Conservation (phyloP, 1,140 invertebrate genomes). For the Scaptomyza graminum region DNA sequence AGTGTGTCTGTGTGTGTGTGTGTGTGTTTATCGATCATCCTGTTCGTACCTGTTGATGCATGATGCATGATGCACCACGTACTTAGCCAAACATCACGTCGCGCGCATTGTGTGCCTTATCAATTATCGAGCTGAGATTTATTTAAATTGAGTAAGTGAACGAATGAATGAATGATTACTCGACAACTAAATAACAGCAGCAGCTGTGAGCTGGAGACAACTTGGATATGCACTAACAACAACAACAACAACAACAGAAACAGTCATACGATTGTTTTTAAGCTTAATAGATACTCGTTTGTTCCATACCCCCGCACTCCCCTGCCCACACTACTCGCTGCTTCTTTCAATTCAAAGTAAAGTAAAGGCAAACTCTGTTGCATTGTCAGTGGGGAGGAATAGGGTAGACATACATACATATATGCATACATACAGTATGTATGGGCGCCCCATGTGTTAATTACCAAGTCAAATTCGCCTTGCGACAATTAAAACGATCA, state of each 20-base stretch:
- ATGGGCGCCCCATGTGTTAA: slow-evolving; percentile 67
- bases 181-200: slow-evolving; percentile 32
- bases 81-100: slow-evolving; percentile 27
- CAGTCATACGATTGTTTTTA: slow-evolving; percentile 13
- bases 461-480: slow-evolving; percentile 77
- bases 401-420: too few relatives aligned
- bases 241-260: slow-evolving; percentile 19
- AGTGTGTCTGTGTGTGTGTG: neutral
- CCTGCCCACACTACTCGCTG: neutral
- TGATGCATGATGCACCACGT: slow-evolving; percentile 18
- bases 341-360: slow-evolving; percentile 5
- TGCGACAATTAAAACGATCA: slow-evolving; percentile 64
- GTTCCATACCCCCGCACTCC: neutral
- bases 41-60: slow-evolving; percentile 22
- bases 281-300: slow-evolving; percentile 8
- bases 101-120: slow-evolving; percentile 41
- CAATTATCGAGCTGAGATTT: slow-evolving; percentile 17
- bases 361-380: neutral
- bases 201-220: slow-evolving; percentile 10
- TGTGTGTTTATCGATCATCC: slow-evolving; percentile 16
- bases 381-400: too few relatives aligned
- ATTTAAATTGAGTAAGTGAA: slow-evolving; percentile 13
- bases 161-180: slow-evolving; percentile 23
- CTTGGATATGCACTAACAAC: slow-evolving; percentile 34
- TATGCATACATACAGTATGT: too few relatives aligned